These are phyloP conservation scores for Athrips mouffetella DNA, from an alignment of 2,888 invertebrate species.

Conservation along the genomic window DNA sequence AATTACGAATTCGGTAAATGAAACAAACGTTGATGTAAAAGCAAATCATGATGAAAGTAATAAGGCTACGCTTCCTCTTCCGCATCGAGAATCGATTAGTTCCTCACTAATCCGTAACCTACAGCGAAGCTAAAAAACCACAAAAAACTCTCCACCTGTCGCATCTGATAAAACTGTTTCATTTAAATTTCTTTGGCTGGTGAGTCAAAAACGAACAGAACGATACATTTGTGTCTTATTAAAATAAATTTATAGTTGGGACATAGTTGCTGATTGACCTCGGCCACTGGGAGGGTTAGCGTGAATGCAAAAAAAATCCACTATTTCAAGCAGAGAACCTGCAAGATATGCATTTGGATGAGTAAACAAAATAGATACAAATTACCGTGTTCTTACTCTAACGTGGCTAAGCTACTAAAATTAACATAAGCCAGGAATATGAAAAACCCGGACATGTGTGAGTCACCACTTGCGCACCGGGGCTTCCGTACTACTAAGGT, in stretches of 20 bases:
- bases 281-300: slow-evolving; percentile 66
- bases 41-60: slow-evolving; percentile 32
- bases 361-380: background rate
- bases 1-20: background rate
- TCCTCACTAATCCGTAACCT: slow-evolving; percentile 72
- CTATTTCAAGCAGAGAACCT: background rate
- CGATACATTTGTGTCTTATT: slow-evolving; percentile 76
- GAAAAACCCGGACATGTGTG: too few relatives aligned
- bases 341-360: background rate
- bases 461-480: too few relatives aligned
- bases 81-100: slow-evolving; percentile 70
- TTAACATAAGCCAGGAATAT: too few relatives aligned
- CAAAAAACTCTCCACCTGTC: slow-evolving; percentile 70
- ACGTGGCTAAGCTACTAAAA: too few relatives aligned
- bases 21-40: slow-evolving; percentile 12
- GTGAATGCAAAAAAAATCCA: slow-evolving; percentile 57
- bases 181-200: slow-evolving; percentile 74
- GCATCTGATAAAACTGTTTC: slow-evolving; percentile 77
- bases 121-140: slow-evolving; percentile 71
- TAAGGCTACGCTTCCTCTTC: slow-evolving; percentile 47
- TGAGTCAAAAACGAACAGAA: slow-evolving; percentile 70
- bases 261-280: slow-evolving; percentile 75
- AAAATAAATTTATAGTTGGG: slow-evolving; percentile 77
- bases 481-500: too few relatives aligned
- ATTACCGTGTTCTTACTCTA: too few relatives aligned